Base-by-base conservation (phyloP, 2,888 invertebrate species). In the Sinodicranocentrus sp. region DNA sequence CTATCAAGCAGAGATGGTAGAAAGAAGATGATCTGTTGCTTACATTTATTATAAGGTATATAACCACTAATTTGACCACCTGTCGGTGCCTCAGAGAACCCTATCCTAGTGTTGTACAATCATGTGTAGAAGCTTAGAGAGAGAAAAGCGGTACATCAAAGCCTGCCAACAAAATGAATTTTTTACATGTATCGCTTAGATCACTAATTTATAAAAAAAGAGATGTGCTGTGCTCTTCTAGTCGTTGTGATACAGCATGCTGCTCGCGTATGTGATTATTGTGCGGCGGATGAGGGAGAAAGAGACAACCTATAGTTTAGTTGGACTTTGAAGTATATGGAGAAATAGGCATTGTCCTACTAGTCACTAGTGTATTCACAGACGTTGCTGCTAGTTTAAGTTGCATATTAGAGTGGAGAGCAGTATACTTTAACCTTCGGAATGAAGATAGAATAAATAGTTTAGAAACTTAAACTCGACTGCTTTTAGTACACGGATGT, bases 41-140 rank as follows among this genome's bases (percentile, higher is more conserved):
- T 70, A 59, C 79, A 79, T 80, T 80, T 80, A 72, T 86, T 88
- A 87, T 85, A 86, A 85, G 85, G 84, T 76, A 73, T 73, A 82
- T 67, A 88, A 87, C 88, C 88, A 88, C 87, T 88, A 88, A 88
- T 88, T 57, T 88, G 87, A 87, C 88, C 88, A 87, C 87, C 88
- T 87, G 87, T 87, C 87, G 87, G 87, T 86, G 85, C 85, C 85
- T 85, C 83, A 85, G 84, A 86, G 82, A 85, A 59, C 80, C 85
- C 84, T 88, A 87, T 87, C 85, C 48, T 61, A 8, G 8, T 28
- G 61, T 28, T 6, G 28, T 28, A 25, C 15, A 26, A 3, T 26
- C 61, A 28, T 28, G 61, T 23, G 5, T 19, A 43, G 43, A 23
- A 2, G 65, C 10, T 6, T 5, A 59, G 44, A 21, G 19, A 65